These are phyloP conservation scores for Nasonovia ribisnigri DNA, from an alignment of 2,888 invertebrate species.

Conservation along the genomic window DNA sequence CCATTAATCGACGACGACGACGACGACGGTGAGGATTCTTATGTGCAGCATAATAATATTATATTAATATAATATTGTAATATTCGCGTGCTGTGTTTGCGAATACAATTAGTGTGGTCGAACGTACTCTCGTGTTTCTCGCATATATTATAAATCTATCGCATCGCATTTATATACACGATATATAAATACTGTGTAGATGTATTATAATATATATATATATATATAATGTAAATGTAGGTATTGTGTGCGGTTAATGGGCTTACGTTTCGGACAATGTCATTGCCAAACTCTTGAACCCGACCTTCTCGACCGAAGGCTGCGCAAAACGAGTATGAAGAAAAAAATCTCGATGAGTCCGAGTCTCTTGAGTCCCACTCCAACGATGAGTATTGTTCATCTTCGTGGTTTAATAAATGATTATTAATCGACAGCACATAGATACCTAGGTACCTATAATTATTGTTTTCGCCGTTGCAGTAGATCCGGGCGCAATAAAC, in stretches of 20 bases:
- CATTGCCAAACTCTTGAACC: constrained; percentile 44
- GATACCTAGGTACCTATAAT: not conserved
- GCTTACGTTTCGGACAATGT: constrained; percentile 24
- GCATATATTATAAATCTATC: not conserved
- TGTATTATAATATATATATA: not conserved
- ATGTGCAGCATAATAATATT: not conserved
- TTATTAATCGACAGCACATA: not conserved
- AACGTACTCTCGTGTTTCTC: not conserved
- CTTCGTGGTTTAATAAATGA: not conserved
- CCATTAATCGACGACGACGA: not conserved
- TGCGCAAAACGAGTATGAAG: not conserved
- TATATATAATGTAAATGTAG: not conserved
- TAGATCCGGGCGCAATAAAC: not conserved
- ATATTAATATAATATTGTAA: not conserved
- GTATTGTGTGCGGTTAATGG: not conserved
- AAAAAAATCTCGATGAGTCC: not conserved
- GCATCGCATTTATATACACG: not conserved
- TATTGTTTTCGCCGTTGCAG: not conserved
- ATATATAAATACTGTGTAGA: not conserved
- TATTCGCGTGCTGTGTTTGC: not conserved
- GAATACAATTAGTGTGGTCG: not conserved
- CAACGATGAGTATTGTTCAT: not conserved
- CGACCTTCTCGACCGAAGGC: constrained; percentile 30
- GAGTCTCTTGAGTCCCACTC: not conserved
- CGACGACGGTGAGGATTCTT: not conserved